Conservation (phyloP, 2,113 vertebrate species). For the Deroptyus accipitrinus region DNA sequence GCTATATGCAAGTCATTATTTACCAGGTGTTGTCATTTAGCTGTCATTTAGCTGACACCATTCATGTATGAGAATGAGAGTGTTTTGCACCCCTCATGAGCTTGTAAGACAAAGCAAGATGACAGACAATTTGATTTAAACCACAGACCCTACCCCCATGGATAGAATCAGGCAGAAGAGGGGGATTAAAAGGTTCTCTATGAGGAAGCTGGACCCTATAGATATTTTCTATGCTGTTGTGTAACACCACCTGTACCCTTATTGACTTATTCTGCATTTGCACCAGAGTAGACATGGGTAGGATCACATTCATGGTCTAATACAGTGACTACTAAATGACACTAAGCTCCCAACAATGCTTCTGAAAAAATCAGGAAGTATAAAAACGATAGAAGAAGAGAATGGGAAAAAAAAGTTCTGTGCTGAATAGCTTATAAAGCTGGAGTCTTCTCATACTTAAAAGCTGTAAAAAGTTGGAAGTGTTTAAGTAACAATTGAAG, state of each 20-base stretch:
- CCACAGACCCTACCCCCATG: accelerated
- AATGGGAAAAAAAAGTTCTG: background rate
- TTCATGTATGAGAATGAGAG: accelerated
- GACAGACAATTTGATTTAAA: background rate
- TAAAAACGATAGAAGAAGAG: background rate
- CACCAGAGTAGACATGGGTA: background rate
- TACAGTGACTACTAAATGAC: background rate
- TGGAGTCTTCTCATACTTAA: background rate
- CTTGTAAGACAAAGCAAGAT: background rate
- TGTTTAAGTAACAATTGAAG: background rate
- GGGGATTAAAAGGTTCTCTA: background rate
- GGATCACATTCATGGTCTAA: background rate
- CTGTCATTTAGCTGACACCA: background rate
- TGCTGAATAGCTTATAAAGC: background rate
- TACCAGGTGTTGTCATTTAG: background rate
- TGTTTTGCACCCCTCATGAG: accelerated
- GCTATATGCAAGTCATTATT: background rate
- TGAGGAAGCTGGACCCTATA: background rate
- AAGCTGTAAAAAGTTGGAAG: background rate
- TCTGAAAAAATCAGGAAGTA: background rate
- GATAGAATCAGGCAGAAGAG: background rate
- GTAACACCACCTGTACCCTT: background rate
- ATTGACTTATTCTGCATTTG: background rate
- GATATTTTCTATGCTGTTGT: background rate
- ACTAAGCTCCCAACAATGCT: background rate